Percentiles rank a stretch among this genome's conserved stretches.
Evolutionary conservation across 2,797 vertebrate species (phyloP).

Genomic region (Anniella stebbinsi): DNA sequence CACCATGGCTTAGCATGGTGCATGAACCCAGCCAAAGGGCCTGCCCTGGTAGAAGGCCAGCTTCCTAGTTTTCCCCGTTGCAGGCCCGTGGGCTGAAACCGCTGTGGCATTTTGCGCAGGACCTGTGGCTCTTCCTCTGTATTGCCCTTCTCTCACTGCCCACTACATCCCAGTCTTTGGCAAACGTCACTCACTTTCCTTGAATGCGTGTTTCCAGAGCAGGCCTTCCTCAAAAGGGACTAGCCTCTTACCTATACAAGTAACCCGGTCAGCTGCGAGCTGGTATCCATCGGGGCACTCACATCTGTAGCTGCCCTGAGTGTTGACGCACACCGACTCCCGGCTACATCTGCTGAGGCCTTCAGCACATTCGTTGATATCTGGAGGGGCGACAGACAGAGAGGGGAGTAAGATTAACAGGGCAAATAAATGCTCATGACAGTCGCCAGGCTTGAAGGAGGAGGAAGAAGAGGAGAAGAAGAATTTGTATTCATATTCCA

Average conservation of each 20-base stretch:
- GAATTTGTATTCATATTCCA: neutral
- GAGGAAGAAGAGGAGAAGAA: no score
- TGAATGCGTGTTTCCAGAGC: neutral
- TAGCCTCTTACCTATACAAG: constrained; percentile 83
- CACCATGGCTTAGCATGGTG: no score
- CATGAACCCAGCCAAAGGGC: no score
- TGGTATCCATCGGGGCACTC: constrained; percentile 84
- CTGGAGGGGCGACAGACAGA: constrained; percentile 66
- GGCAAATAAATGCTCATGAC: neutral
- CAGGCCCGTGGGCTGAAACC: neutral
- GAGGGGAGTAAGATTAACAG: neutral
- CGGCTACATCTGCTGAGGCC: constrained; percentile 79
- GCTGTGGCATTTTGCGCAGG: neutral
- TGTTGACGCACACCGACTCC: constrained; percentile 85
- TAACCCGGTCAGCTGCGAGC: constrained; percentile 79
- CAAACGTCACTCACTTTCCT: neutral
- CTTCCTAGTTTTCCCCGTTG: neutral
- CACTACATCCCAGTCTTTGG: neutral
- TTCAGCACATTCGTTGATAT: constrained; percentile 89
- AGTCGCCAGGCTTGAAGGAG: neutral
- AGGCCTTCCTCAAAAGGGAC: neutral
- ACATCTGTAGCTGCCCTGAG: constrained; percentile 87
- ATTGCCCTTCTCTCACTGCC: neutral
- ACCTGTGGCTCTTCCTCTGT: neutral
- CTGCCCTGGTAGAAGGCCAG: neutral